A percentile compares a stretch with the other conserved stretches of the same genome.
These are phyloP conservation scores for Lepidurus couesii DNA, from an alignment of 1,140 invertebrate genomes.

Conservation along the genomic window DNA sequence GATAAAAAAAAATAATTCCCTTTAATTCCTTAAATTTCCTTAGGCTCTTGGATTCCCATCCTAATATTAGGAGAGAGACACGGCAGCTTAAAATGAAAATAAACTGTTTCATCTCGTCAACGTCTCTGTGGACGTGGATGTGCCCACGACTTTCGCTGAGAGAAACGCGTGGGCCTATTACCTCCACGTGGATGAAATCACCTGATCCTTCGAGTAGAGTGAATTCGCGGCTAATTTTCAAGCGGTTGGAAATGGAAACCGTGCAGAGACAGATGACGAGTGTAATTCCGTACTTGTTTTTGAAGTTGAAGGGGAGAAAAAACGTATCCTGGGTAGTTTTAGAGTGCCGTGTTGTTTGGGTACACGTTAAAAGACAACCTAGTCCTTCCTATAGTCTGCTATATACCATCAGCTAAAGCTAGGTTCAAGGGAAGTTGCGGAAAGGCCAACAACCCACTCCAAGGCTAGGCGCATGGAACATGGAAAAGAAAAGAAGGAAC, in stretches of 20 bases:
- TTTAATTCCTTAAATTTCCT: too few species aligned
- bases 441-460: constrained; percentile 17
- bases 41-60: too few species aligned
- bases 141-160: too few species aligned
- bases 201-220: neutral
- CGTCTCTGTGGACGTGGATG: too few species aligned
- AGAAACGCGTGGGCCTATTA: neutral
- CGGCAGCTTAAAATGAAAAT: too few species aligned
- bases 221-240: neutral
- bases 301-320: neutral
- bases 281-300: neutral
- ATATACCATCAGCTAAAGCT: neutral
- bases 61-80: too few species aligned
- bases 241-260: neutral
- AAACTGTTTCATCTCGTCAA: too few species aligned
- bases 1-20: too few species aligned
- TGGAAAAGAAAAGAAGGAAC: neutral
- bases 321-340: neutral
- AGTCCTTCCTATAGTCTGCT: neutral
- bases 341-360: neutral
- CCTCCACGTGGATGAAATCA: neutral
- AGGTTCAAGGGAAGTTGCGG: constrained; percentile 13
- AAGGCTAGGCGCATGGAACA: neutral
- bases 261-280: neutral
- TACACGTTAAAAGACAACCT: neutral